Percentiles rank a stretch among this genome's conserved stretches.
phyloP scores from a whole-genome alignment of 2,113 vertebrate genomes.

The Trogon surrucura region DNA sequence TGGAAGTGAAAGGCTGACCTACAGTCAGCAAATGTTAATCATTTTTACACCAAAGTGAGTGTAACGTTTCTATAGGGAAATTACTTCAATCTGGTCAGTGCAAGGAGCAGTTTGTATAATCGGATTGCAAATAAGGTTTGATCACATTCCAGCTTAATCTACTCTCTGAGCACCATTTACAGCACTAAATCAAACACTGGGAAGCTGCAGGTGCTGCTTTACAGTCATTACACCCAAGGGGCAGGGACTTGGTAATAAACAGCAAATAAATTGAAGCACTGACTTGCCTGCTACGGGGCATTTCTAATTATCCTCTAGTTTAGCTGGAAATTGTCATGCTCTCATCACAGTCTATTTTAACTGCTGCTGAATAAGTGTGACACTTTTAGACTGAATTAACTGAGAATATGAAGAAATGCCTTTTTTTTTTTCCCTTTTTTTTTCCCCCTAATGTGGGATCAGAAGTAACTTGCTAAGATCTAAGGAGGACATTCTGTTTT shows the following conservation, averaged over 20 bases:
- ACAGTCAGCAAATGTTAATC: slow-evolving; percentile 88
- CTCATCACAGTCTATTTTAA: slow-evolving; percentile 79
- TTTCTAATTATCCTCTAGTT: slow-evolving; percentile 95
- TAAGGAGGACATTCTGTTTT: slow-evolving; percentile 42
- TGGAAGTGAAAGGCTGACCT: slow-evolving; percentile 81
- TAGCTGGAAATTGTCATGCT: slow-evolving; percentile 83
- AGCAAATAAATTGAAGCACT: slow-evolving; percentile 94
- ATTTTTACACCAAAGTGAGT: slow-evolving; percentile 89
- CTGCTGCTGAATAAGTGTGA: slow-evolving; percentile 76
- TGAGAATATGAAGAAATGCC: slow-evolving; percentile 67
- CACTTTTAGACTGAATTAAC: slow-evolving; percentile 80
- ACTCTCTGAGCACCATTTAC: slow-evolving; percentile 89
- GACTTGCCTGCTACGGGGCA: slow-evolving; percentile 93
- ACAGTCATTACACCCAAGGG: slow-evolving; percentile 91
- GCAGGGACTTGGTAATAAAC: slow-evolving; percentile 90
- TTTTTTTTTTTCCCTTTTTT: background rate
- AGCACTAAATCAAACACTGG: slow-evolving; percentile 90
- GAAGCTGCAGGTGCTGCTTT: slow-evolving; percentile 88
- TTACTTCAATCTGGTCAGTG: slow-evolving; percentile 91
- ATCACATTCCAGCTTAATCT: slow-evolving; percentile 97
- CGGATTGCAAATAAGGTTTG: slow-evolving; percentile 98
- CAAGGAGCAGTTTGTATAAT: slow-evolving; percentile 94
- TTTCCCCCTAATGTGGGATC: background rate
- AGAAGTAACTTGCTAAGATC: slow-evolving; percentile 27
- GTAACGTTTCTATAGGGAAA: slow-evolving; percentile 90